These are phyloP conservation scores for Elegia similella DNA, from an alignment of 2,888 invertebrate genomes.

Conservation along the genomic window DNA sequence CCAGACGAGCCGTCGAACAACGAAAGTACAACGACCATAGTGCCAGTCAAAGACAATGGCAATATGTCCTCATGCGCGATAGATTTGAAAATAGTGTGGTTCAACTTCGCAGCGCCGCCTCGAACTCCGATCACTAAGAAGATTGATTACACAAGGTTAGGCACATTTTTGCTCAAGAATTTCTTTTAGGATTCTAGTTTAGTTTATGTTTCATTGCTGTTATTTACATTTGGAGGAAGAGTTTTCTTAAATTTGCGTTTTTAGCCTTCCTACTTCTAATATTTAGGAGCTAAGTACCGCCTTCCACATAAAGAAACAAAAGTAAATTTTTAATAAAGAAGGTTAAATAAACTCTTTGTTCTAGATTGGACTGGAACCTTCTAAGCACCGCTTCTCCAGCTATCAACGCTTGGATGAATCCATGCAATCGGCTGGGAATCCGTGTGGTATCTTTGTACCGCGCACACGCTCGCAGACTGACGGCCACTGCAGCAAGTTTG, in stretches of 20 bases:
- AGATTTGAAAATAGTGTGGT: constrained; percentile 95
- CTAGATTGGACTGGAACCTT: constrained; percentile 96
- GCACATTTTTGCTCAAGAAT: neutral
- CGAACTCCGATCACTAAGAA: constrained; percentile 96
- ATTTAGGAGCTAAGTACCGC: no score
- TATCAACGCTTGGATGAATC: constrained; percentile 99
- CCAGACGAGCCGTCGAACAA: constrained; percentile 64
- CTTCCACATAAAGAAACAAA: no score
- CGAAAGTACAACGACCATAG: constrained; percentile 61
- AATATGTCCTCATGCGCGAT: constrained; percentile 93
- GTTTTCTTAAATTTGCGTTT: no score
- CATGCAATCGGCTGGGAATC: constrained; percentile 93
- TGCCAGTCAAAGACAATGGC: constrained; percentile 83
- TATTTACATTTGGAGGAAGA: no score
- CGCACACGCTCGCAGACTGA: constrained; percentile 89
- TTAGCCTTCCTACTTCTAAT: no score
- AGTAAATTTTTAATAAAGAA: neutral
- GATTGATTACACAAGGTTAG: constrained; percentile 94
- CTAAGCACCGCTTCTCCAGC: constrained; percentile 97
- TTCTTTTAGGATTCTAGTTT: no score
- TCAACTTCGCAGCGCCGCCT: constrained; percentile 98
- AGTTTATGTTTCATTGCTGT: no score
- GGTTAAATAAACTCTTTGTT: constrained; percentile 8
- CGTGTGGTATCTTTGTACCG: constrained; percentile 91
- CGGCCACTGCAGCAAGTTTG: constrained; percentile 94